Base-by-base conservation (phyloP, 2,113 vertebrate species). In the Picathartes gymnocephalus region DNA sequence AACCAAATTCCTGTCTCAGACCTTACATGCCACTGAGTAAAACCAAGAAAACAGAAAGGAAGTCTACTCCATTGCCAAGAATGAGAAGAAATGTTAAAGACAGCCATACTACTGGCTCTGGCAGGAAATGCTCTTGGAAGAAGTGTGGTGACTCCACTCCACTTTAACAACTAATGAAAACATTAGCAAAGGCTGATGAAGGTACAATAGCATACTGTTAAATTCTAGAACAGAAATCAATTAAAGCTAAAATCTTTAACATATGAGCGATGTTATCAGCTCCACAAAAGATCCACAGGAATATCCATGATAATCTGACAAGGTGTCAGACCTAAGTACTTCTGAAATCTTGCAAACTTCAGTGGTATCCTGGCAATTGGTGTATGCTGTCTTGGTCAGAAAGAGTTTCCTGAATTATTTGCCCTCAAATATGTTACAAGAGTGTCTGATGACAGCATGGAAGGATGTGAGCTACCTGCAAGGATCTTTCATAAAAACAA, bases 381-480 rank as follows among this genome's bases (percentile, higher is more conserved):
- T 70, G 28, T 37, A 45, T 17, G 23, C 40, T 81, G 20, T 15
- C 44, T 83, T 69, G 45, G 45, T 80, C 50, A 70, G 62, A 76
- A 89, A 65, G 19, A 71, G 64, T 66, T 14, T 66, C 71, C 54
- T 37, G 19, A 80, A 58, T 61, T 88, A 70, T 13, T 50, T 92
- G 23, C 35, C 30, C 54, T 92, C 44, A 73, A 82, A 17, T 24
- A 86, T 58, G 71, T 94, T 58, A 73, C 45, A 60, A 51, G 92
- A 86, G n/a, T 19, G 10, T 51, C 44, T 87, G n/a, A 87, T 79
- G 30, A 61, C 21, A 80, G 33, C 1, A 8, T 60, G 20, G 47
- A 88, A 83, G n/a, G 83, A 80, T 11, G n/a, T 15, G 30, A 77
- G 27, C 39, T 94, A 97, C 92, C 85, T 96, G 56, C 74, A 81